Conservation (phyloP, 2,888 invertebrate genomes). For the Phasia obesa region DNA sequence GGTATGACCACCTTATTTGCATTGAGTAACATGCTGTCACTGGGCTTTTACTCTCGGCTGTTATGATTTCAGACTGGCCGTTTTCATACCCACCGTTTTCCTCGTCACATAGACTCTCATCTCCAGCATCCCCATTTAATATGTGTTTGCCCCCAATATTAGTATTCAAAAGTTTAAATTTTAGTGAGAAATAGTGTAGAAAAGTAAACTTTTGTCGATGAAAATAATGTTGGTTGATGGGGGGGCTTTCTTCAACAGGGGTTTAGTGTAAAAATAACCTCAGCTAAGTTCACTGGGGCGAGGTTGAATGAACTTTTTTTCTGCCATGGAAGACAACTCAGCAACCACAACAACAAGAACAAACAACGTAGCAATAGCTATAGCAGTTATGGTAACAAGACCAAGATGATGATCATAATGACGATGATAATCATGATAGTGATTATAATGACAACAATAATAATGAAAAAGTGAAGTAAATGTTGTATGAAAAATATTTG, state of each 20-base stretch:
- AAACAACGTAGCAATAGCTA: constrained; percentile 44
- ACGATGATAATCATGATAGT: background rate
- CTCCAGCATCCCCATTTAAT: too few species aligned
- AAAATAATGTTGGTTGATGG: constrained; percentile 12
- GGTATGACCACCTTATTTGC: too few species aligned
- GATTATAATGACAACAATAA: constrained; percentile 11
- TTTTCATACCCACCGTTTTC: too few species aligned
- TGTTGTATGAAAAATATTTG: constrained; percentile 28
- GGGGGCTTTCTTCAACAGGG: constrained; percentile 62
- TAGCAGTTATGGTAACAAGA: constrained; percentile 69
- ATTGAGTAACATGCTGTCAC: too few species aligned
- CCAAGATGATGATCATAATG: constrained; percentile 17
- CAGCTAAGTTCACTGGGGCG: constrained; percentile 83
- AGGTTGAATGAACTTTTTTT: constrained; percentile 82
- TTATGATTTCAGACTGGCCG: too few species aligned
- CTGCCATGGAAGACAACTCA: constrained; percentile 47
- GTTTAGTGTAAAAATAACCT: constrained; percentile 81
- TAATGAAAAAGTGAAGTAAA: constrained; percentile 11
- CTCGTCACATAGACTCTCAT: too few species aligned
- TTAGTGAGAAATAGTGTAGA: constrained; percentile 55
- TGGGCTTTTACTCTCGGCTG: too few species aligned
- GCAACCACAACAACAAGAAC: constrained; percentile 27
- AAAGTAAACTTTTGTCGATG: constrained; percentile 13
- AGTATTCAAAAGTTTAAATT: too few species aligned
- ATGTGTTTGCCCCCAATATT: too few species aligned